Evolutionary conservation across 2,113 vertebrate genomes (phyloP).

Genomic region (Thomomys bottae): DNA sequence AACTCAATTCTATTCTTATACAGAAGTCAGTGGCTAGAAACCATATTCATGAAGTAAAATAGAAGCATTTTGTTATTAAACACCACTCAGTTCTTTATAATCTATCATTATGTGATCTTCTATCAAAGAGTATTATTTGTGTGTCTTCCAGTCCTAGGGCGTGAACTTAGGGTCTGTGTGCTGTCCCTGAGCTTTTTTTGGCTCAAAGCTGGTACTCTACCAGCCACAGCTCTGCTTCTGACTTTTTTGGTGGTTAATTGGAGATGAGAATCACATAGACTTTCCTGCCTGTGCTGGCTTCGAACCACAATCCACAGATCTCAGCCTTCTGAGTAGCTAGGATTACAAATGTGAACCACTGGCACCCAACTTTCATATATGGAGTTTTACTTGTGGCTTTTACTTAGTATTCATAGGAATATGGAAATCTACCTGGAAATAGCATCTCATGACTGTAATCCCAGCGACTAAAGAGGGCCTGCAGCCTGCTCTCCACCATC

Average conservation of each 20-base stretch:
- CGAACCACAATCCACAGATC: too few relatives aligned
- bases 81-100: background rate
- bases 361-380: background rate
- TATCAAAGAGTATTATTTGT: background rate
- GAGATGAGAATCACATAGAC: too few relatives aligned
- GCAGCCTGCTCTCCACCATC: background rate
- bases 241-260: too few relatives aligned
- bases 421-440: background rate
- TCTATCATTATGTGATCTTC: background rate
- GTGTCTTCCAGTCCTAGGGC: too few relatives aligned
- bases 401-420: slow-evolving; percentile 7
- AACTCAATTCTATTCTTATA: background rate
- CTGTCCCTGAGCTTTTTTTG: background rate
- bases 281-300: too few relatives aligned
- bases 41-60: background rate
- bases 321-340: too few relatives aligned
- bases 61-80: background rate
- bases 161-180: background rate
- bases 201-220: background rate
- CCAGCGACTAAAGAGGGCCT: background rate
- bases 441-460: too few relatives aligned
- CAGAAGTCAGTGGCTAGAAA: slow-evolving; percentile 37
- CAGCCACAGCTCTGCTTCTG: too few relatives aligned
- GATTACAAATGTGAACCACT: too few relatives aligned
- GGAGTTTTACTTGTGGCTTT: slow-evolving; percentile 19